Evolutionary conservation across 2,888 invertebrate species (phyloP).

Genomic region (Colletes collaris): DNA sequence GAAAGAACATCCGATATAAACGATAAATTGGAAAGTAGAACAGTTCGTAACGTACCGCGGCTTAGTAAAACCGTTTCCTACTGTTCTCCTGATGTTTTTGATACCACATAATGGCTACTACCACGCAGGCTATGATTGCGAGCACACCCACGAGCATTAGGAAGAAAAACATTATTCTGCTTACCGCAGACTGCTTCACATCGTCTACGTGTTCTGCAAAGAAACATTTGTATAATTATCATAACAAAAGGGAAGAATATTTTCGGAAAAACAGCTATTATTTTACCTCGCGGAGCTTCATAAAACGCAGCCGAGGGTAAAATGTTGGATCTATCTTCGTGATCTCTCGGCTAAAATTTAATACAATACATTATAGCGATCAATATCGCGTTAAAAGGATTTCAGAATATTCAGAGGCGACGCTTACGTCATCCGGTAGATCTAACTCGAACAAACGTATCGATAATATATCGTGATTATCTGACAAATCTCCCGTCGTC

Average conservation of each 20-base stretch:
- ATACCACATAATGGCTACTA: slow-evolving; percentile 96
- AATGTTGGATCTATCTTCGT: slow-evolving; percentile 91
- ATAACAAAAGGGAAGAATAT: slow-evolving; percentile 2
- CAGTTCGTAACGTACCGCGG: slow-evolving; percentile 6
- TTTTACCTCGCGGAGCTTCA: slow-evolving; percentile 92
- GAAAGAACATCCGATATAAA: slow-evolving; percentile 47
- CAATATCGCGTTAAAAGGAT: neutral
- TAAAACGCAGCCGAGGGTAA: slow-evolving; percentile 94
- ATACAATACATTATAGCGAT: neutral
- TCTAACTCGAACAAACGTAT: slow-evolving; percentile 97
- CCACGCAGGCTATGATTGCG: slow-evolving; percentile 91
- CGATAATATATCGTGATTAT: slow-evolving; percentile 97
- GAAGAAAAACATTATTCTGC: slow-evolving; percentile 95
- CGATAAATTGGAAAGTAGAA: slow-evolving; percentile 41
- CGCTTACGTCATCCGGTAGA: slow-evolving; percentile 86
- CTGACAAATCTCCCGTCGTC: slow-evolving; percentile 98
- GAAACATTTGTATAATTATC: slow-evolving; percentile 18
- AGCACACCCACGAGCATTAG: slow-evolving; percentile 93
- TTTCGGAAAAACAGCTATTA: neutral
- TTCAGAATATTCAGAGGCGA: neutral
- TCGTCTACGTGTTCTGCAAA: slow-evolving; percentile 92
- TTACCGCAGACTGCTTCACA: slow-evolving; percentile 92
- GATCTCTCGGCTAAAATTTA: slow-evolving; percentile 84
- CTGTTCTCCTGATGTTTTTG: slow-evolving; percentile 95
- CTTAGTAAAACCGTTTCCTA: slow-evolving; percentile 92